A percentile compares a stretch with the other conserved stretches of the same genome.
Evolutionary conservation across 2,113 vertebrate species (phyloP).

Genomic region (Isichthys henryi): DNA sequence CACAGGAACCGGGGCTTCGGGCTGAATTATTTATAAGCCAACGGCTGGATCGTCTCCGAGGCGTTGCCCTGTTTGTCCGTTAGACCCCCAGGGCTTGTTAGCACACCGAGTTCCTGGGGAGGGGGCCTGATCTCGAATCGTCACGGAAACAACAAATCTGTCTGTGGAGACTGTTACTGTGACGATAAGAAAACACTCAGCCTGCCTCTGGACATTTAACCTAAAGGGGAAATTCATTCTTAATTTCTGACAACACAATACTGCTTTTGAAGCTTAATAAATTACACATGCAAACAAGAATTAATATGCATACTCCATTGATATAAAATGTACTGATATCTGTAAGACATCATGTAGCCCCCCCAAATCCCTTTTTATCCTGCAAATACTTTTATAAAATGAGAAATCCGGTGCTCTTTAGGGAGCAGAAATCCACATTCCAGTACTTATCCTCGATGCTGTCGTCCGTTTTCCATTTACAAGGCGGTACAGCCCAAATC

Average conservation of each 20-base stretch:
- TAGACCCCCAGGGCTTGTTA: conserved; percentile 37
- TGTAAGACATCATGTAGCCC: background rate
- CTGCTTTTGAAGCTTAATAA: background rate
- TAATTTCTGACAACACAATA: background rate
- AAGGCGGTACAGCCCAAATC: background rate
- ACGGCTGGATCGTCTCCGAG: conserved; percentile 38
- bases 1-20: conserved; percentile 34
- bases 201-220: too few relatives aligned
- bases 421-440: background rate
- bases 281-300: background rate
- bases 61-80: conserved; percentile 33
- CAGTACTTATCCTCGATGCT: background rate
- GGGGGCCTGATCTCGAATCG: background rate
- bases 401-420: background rate
- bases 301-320: background rate
- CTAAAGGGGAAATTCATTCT: background rate
- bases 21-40: conserved; percentile 45
- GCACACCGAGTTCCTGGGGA: background rate
- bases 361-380: background rate
- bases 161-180: background rate
- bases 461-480: background rate
- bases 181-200: background rate
- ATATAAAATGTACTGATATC: background rate
- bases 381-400: background rate
- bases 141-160: background rate